Percentiles rank a stretch among this genome's conserved stretches.
phyloP scores from a whole-genome alignment of 30 jellyfish, hydroid and myxozoan species.

The Cassiopea andromeda region DNA sequence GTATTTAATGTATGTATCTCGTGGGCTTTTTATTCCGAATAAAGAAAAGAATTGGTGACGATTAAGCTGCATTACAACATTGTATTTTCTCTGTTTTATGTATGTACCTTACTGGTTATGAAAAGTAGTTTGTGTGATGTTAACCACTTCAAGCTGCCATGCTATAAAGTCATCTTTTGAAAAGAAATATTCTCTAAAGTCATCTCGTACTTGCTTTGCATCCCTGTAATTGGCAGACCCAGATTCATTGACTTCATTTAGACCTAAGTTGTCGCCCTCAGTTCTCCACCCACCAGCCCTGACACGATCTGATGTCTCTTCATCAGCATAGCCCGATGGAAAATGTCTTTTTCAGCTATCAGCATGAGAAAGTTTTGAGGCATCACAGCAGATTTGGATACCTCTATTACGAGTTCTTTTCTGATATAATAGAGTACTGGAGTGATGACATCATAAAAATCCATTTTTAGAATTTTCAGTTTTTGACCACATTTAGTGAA shows the following conservation, averaged over 20 bases:
- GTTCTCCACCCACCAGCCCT: neutral
- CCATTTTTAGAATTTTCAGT: no score
- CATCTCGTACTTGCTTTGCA: conserved; percentile 77
- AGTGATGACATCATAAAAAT: no score
- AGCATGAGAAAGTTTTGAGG: conserved; percentile 24
- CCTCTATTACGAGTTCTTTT: conserved; percentile 14
- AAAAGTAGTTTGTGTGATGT: neutral
- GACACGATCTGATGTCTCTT: neutral
- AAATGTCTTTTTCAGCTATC: neutral
- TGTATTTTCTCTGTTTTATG: neutral
- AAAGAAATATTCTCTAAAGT: conserved; percentile 68
- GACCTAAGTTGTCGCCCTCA: neutral
- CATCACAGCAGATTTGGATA: conserved; percentile 69
- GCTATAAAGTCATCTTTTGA: conserved; percentile 57
- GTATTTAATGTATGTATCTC: no score
- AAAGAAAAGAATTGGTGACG: neutral
- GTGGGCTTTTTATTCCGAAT: no score
- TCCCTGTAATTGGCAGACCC: conserved; percentile 69
- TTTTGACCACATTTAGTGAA: no score
- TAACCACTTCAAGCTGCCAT: conserved; percentile 39
- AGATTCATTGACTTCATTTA: neutral
- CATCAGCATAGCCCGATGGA: neutral
- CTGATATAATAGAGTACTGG: neutral
- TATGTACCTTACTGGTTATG: neutral
- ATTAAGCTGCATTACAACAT: neutral